These are phyloP conservation scores for Oreortyx pictus DNA, from an alignment of 2,797 vertebrate species.

Conservation along the genomic window DNA sequence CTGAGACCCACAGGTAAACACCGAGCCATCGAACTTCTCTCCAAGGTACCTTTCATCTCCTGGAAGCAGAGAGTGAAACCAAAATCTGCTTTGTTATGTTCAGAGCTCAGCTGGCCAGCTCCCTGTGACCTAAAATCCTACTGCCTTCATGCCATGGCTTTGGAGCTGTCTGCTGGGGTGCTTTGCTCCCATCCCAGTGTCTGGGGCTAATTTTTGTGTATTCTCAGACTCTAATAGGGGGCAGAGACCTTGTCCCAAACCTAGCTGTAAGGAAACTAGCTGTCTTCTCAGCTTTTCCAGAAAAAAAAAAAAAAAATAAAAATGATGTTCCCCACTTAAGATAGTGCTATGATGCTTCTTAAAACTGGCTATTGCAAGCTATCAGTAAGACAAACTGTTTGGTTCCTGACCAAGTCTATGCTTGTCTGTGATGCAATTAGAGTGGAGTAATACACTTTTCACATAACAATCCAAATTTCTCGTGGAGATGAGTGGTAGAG, in stretches of 20 bases:
- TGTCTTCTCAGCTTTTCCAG: not conserved
- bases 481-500: not conserved
- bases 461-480: not conserved
- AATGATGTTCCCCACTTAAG: fast-evolving
- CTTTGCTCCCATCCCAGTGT: not conserved
- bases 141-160: not conserved
- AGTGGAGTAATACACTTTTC: slow-evolving; percentile 5
- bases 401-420: slow-evolving; percentile 11
- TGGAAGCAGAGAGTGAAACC: not conserved
- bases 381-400: not conserved
- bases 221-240: not conserved
- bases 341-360: not conserved
- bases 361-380: not conserved
- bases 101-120: not conserved
- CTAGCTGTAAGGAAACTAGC: not conserved
- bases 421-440: slow-evolving; percentile 39
- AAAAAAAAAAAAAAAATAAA: not conserved
- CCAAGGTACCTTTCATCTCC: not conserved
- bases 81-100: not conserved
- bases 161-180: not conserved
- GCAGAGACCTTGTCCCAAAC: not conserved
- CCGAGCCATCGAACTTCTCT: not conserved
- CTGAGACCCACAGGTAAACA: not conserved
- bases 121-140: not conserved
- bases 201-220: not conserved